These are phyloP conservation scores for Teleiodes luculella DNA, from an alignment of 2,888 invertebrate genomes.

Conservation along the genomic window DNA sequence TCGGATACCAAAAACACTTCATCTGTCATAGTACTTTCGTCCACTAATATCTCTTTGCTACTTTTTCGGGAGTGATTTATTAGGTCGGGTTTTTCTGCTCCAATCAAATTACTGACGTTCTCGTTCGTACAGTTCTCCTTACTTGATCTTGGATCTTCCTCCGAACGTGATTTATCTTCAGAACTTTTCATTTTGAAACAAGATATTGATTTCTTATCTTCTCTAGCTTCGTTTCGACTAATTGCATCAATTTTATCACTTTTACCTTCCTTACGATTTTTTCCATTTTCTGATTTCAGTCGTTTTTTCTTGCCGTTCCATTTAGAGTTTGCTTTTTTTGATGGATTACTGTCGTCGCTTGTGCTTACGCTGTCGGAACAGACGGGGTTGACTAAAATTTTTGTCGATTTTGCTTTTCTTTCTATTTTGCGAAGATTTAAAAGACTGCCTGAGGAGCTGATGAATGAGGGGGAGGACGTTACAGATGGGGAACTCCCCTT, in stretches of 20 bases:
- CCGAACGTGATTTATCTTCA: conserved; percentile 60
- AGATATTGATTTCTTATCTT: conserved; percentile 67
- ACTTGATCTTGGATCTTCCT: conserved; percentile 57
- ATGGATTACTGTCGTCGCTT: conserved; percentile 66
- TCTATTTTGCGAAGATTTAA: conserved; percentile 69
- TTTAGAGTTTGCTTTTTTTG: conserved; percentile 54
- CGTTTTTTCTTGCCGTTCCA: conserved; percentile 74
- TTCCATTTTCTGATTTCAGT: conserved; percentile 51
- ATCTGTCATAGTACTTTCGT: conserved; percentile 58
- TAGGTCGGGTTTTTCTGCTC: conserved; percentile 56
- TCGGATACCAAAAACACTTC: conserved; percentile 44
- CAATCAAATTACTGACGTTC: conserved; percentile 64
- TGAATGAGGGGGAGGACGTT: conserved; percentile 54
- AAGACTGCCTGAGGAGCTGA: conserved; percentile 56
- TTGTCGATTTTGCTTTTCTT: conserved; percentile 69
- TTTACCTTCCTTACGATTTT: conserved; percentile 43
- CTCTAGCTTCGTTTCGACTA: conserved; percentile 57
- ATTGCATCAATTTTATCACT: conserved; percentile 55
- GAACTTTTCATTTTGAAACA: conserved; percentile 73
- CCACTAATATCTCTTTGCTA: conserved; percentile 53
- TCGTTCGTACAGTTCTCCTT: conserved; percentile 69
- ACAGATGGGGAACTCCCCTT: conserved; percentile 55
- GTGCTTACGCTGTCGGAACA: conserved; percentile 63
- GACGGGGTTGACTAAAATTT: conserved; percentile 71
- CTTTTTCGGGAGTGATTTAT: conserved; percentile 62